A percentile compares a stretch with the other conserved stretches of the same genome.
These are phyloP conservation scores for Chitala chitala DNA, from an alignment of 2,113 vertebrate genomes.

Conservation along the genomic window DNA sequence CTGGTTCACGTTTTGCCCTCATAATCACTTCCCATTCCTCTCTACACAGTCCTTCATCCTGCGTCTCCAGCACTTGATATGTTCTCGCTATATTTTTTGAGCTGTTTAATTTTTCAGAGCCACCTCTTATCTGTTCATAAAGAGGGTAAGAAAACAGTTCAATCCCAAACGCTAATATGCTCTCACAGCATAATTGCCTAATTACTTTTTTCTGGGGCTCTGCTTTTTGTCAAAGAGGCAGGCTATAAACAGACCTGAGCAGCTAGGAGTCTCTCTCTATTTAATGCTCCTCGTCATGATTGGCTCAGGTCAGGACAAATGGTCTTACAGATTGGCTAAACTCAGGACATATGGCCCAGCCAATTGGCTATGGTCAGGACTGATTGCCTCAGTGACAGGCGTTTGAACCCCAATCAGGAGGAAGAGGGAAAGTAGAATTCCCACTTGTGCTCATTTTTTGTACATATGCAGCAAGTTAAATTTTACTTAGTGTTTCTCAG, in stretches of 20 bases:
- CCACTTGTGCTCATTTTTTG: neutral
- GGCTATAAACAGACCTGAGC: conserved; percentile 53
- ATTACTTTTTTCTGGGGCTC: conserved; percentile 66
- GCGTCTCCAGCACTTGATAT: conserved; percentile 13
- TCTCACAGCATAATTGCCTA: conserved; percentile 64
- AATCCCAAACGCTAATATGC: conserved; percentile 54
- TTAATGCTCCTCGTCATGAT: conserved; percentile 45
- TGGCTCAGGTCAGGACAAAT: conserved; percentile 42
- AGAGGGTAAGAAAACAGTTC: conserved; percentile 64
- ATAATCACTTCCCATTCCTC: neutral
- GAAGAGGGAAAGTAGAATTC: neutral
- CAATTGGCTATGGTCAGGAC: conserved; percentile 52
- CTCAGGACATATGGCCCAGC: conserved; percentile 56
- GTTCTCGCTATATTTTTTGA: conserved; percentile 28
- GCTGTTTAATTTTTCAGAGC: conserved; percentile 41
- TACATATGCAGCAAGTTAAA: neutral
- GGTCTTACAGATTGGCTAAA: conserved; percentile 51
- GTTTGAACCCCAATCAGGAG: conserved; percentile 30
- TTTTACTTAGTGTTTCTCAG: no score
- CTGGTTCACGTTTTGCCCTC: neutral
- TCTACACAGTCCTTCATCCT: conserved; percentile 40
- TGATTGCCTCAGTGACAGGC: conserved; percentile 44
- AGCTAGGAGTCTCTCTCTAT: conserved; percentile 54
- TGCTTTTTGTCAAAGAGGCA: conserved; percentile 63
- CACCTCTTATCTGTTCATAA: conserved; percentile 50